Base-by-base conservation (phyloP, 2,797 vertebrate species). In the Rhynchonycteris naso region DNA sequence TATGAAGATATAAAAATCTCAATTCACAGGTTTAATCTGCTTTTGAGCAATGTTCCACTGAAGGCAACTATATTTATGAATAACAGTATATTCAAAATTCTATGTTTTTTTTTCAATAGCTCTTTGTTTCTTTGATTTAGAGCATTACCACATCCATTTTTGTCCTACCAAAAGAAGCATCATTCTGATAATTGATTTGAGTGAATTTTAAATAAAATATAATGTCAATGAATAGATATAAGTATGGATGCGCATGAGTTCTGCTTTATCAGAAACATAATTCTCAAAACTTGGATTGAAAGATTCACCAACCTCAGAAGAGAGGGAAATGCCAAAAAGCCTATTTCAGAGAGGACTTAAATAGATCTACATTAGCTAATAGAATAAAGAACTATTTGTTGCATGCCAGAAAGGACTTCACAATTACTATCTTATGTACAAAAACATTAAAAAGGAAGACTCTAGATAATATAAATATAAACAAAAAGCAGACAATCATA, bases 231-330 rank as follows among this genome's bases (percentile, higher is more conserved):
- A 87, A 7, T 33, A 7, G 43, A 83, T 35, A 38, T 28, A 18
- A 15, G 15, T 59, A 75, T 13, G 1, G 13, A 35, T 6, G 26
- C 7, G n/a, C 19, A 28, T 9, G 47, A 75, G n/a, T 83, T 92
- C n/a, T 89, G 33, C 18, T 63, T 88, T 58, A 47, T 79, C 4
- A 63, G 33, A 69, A 82, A 33, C 5, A 61, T 21, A 33, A 3
- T 58, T 96, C 54, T 94, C 52, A 65, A 75, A 84, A 84, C 30
- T 66, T 84, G 43, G 30, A 66, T 16, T 71, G 56, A 56, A 90
- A 93, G 21, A 18, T 94, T 85, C 16, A 56, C 2, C 30, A 76
- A 35, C 6, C 38, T 82, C 80, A 88, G 58, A 56, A 78, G 54
- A 88, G 11, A 86, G 6, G 7, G 52, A 52, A 22, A 65, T 33